Conservation (phyloP, 2,888 invertebrate species). For the Charanyca ferruginea region DNA sequence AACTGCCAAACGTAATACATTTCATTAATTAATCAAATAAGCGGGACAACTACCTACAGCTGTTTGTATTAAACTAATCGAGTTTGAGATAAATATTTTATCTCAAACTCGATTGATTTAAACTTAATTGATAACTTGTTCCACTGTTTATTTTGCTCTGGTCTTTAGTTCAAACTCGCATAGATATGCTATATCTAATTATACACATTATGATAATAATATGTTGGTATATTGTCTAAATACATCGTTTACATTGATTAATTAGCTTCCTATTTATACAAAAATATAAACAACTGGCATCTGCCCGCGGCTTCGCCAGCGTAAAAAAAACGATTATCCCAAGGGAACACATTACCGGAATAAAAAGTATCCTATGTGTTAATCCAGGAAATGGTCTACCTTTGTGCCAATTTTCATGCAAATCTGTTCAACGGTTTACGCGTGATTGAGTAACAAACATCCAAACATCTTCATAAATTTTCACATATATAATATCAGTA, state of each 20-base stretch:
- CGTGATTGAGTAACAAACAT: too few relatives aligned
- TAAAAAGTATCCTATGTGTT: too few relatives aligned
- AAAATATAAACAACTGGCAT: too few relatives aligned
- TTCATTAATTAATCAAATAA: conserved; percentile 1
- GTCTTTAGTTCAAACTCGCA: not conserved
- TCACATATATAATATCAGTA: too few relatives aligned
- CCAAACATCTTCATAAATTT: too few relatives aligned
- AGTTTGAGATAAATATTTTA: conserved; percentile 36
- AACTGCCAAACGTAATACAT: not conserved
- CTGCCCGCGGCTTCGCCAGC: too few relatives aligned
- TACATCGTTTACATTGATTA: not conserved
- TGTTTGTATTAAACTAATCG: not conserved
- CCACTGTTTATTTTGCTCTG: conserved; percentile 24
- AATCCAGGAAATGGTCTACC: too few relatives aligned
- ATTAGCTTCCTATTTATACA: not conserved
- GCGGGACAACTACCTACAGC: conserved; percentile 2
- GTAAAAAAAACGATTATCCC: too few relatives aligned
- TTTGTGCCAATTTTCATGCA: too few relatives aligned
- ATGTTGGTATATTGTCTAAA: not conserved
- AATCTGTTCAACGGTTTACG: too few relatives aligned
- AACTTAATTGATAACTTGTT: too few relatives aligned
- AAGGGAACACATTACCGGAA: too few relatives aligned
- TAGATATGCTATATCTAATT: not conserved
- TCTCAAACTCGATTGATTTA: conserved; percentile 21
- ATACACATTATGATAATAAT: not conserved